Evolutionary conservation across 2,113 vertebrate species (phyloP).

Genomic region (Antechinus stuartii): DNA sequence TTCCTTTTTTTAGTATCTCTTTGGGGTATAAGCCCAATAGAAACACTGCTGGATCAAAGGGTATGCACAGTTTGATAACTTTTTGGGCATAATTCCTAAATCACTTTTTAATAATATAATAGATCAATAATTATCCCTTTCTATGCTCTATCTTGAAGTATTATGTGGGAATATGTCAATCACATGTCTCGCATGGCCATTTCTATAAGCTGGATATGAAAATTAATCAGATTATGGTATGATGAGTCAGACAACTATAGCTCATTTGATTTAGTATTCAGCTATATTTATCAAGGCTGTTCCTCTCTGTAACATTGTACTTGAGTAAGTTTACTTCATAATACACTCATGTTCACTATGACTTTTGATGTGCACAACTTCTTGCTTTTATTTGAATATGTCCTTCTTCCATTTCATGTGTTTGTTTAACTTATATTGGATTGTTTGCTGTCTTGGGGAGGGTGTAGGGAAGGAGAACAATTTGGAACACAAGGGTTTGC

Average conservation of each 20-base stretch:
- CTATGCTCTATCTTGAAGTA: neutral
- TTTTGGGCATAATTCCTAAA: too few relatives aligned
- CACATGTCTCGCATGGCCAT: neutral
- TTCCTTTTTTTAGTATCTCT: too few relatives aligned
- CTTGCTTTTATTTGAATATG: neutral
- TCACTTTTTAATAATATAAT: neutral
- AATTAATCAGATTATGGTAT: neutral
- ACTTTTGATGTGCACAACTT: neutral
- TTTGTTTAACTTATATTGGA: neutral
- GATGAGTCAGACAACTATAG: neutral
- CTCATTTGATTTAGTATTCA: neutral
- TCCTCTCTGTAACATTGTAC: neutral
- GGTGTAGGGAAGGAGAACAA: too few relatives aligned
- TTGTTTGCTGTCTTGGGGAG: too few relatives aligned
- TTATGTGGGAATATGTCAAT: neutral
- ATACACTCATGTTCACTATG: neutral
- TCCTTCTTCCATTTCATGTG: neutral
- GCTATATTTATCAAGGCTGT: neutral
- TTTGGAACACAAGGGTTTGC: too few relatives aligned
- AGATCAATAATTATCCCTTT: neutral
- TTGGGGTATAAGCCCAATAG: too few relatives aligned
- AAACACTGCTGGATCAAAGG: too few relatives aligned
- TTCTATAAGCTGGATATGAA: neutral
- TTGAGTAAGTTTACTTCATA: neutral
- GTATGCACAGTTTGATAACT: too few relatives aligned